These are phyloP conservation scores for Helogale parvula DNA, from an alignment of 2,113 vertebrate species.

Conservation along the genomic window DNA sequence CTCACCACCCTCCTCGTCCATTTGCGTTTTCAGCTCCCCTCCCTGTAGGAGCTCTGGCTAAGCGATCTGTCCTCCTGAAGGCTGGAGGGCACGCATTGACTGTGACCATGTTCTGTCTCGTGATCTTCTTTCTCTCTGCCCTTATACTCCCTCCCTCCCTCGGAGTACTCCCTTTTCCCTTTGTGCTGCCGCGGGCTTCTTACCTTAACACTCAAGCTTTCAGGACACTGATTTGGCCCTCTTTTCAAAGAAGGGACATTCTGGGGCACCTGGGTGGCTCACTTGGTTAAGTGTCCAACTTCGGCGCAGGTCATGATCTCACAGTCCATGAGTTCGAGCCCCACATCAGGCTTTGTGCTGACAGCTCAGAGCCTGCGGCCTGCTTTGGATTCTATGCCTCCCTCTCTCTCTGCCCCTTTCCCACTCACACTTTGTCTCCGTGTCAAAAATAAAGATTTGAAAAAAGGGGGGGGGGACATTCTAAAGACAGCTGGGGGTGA, in stretches of 20 bases:
- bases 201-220: not conserved
- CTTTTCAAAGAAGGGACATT: not conserved
- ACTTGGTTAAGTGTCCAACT: too few relatives aligned
- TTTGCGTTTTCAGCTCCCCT: not conserved
- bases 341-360: too few relatives aligned
- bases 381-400: too few relatives aligned
- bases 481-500: not conserved
- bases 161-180: not conserved
- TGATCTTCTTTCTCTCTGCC: not conserved
- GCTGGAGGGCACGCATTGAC: accelerated
- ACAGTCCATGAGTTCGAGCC: too few relatives aligned
- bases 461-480: too few relatives aligned
- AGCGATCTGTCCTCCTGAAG: accelerated
- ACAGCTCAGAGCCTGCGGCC: too few relatives aligned
- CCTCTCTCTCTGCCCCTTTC: too few relatives aligned
- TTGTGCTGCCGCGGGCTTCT: not conserved
- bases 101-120: not conserved
- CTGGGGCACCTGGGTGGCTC: too few relatives aligned
- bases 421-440: too few relatives aligned
- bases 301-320: too few relatives aligned
- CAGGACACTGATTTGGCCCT: not conserved
- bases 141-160: not conserved
- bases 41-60: not conserved
- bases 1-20: not conserved
- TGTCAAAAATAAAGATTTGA: too few relatives aligned